Evolutionary conservation across 1,140 invertebrate species (phyloP).

Genomic region (Pemphigus obesinymphae): DNA sequence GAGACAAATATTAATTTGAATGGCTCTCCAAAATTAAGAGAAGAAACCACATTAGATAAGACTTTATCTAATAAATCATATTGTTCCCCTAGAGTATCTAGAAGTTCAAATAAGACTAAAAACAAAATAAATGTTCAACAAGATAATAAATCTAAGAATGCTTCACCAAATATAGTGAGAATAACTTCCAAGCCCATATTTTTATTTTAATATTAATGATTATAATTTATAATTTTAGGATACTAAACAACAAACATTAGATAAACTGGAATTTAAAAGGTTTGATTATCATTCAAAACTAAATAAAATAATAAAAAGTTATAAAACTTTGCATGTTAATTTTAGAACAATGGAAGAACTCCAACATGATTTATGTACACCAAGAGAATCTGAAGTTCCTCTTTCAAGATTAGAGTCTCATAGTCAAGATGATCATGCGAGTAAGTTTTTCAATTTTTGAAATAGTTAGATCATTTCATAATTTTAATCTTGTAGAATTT

Average conservation of each 20-base stretch:
- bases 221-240: conserved; percentile 15
- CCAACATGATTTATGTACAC: conserved; percentile 19
- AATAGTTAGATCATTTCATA: neutral
- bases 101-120: neutral
- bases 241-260: conserved; percentile 15
- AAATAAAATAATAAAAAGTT: neutral
- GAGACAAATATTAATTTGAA: neutral
- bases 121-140: neutral
- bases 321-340: neutral
- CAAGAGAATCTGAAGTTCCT: conserved; percentile 13
- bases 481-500: too few species aligned
- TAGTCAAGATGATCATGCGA: conserved; percentile 37
- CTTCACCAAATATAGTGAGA: neutral
- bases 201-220: neutral
- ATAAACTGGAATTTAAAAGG: conserved; percentile 35
- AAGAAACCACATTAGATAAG: neutral
- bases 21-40: neutral
- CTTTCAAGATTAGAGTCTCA: neutral
- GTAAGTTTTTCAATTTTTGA: neutral
- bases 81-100: neutral
- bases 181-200: too few species aligned
- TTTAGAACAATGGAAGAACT: conserved; percentile 30
- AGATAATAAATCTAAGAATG: neutral
- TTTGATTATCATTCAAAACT: neutral
- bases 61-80: neutral